Evolutionary conservation across 2,888 invertebrate genomes (phyloP).

Genomic region (Lomographa bimaculata): DNA sequence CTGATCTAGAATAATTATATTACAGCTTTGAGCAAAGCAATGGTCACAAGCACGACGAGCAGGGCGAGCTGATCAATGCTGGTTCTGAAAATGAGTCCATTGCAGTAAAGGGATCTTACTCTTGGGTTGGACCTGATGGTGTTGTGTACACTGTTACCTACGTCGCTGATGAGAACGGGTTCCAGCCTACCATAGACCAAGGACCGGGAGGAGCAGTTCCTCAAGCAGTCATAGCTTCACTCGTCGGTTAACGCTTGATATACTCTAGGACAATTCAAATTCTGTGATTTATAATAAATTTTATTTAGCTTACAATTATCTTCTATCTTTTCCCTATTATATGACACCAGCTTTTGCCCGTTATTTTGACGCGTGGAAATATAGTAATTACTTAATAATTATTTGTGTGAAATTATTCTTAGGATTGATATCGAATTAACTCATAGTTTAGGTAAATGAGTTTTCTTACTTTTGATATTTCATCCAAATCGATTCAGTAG

Average conservation of each 20-base stretch:
- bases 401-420: no score
- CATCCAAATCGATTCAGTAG: no score
- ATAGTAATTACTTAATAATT: no score
- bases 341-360: no score
- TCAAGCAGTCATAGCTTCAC: conserved; percentile 56
- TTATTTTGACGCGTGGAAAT: no score
- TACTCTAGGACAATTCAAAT: conserved; percentile 10
- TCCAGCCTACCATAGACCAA: conserved; percentile 70
- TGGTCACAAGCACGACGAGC: conserved; percentile 74
- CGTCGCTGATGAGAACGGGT: conserved; percentile 83
- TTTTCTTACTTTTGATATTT: no score
- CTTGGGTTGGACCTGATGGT: conserved; percentile 76
- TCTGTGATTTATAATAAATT: conserved; percentile 22
- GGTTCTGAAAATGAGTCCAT: conserved; percentile 80
- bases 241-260: conserved; percentile 50
- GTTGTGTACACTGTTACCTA: conserved; percentile 75
- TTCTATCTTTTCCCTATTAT: no score
- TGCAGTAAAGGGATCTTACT: conserved; percentile 74
- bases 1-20: conserved; percentile 13
- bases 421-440: no score
- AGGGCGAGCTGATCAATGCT: conserved; percentile 75
- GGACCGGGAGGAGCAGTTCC: conserved; percentile 56
- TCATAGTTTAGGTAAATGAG: no score
- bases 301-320: background rate
- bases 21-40: conserved; percentile 79